Base-by-base conservation (phyloP, 2,888 invertebrate genomes). In the Agelastica alni region DNA sequence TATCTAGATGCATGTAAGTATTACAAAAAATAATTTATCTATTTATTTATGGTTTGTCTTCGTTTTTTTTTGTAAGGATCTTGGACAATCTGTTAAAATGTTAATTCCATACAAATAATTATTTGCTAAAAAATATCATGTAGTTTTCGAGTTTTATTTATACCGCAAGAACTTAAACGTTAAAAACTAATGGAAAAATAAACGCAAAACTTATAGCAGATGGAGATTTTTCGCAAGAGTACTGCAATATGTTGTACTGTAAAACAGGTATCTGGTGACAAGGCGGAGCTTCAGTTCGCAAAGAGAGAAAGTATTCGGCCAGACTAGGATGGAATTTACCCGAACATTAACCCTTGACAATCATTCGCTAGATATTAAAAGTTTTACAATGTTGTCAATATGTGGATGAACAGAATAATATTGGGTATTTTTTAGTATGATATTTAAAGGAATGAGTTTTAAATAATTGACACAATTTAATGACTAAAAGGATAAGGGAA, bases 41-140 rank as follows among this genome's bases (percentile, higher is more conserved):
- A 49, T 32, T 49, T 49, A 49, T 49, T 49, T 26, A 39, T 41
- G 13, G 16, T 41, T 41, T 17, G n/a, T 18, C 20, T 14, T 32
- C 16, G 16, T 30, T 30, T 28, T 26, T 43, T 45, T 51, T 31
- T 45, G 46, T 54, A 54, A 45, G 45, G 37, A 36, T 41, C 41
- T 39, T 39, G 41, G 55, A 55, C 55, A 55, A 55, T 55, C 55
- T 49, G 49, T 49, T 49, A 28, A 42, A 42, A 49, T 41, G 49
- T 49, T 49, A 41, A 42, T 22, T 42, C 42, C 48, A 49, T 32
- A 41, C n/a, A 32, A 32, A 22, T 32, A 48, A 41, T 13, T 49
- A 49, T 49, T 47, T 47, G 26, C 10, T n/a, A n/a, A 28, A 47
- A 47, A 47, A 47, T 34, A 7, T 16, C 7, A n/a, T 22, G 5